phyloP scores from a whole-genome alignment of 2,888 invertebrate species.

The Trichopoda pennipes region DNA sequence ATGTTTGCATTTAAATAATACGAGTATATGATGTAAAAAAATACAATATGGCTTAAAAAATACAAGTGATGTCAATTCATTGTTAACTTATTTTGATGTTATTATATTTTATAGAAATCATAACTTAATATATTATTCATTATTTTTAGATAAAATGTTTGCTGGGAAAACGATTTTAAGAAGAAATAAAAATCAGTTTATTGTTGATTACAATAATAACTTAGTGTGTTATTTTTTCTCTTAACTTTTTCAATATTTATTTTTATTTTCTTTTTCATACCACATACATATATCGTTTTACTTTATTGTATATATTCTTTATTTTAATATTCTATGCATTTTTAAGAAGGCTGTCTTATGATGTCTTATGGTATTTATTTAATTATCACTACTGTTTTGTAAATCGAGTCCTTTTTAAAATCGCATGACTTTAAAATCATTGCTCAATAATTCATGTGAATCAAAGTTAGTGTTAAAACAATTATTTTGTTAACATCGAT shows the following conservation, averaged over 20 bases:
- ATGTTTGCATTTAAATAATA: neutral
- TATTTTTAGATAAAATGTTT: slow-evolving; percentile 14
- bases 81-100: neutral
- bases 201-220: neutral
- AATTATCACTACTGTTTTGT: no score
- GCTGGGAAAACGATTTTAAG: neutral
- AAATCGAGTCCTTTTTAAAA: no score
- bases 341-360: no score
- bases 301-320: no score
- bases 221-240: neutral
- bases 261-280: neutral
- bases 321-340: no score
- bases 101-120: slow-evolving; percentile 6
- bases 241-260: neutral
- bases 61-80: slow-evolving; percentile 11
- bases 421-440: no score
- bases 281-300: no score
- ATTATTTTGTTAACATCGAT: no score
- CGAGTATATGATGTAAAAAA: neutral
- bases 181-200: neutral
- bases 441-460: no score
- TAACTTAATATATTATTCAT: slow-evolving; percentile 58
- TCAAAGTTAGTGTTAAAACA: no score
- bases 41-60: slow-evolving; percentile 25
- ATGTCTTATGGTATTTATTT: no score